Conservation (phyloP, 2,113 vertebrate species). For the Clupea harengus region DNA sequence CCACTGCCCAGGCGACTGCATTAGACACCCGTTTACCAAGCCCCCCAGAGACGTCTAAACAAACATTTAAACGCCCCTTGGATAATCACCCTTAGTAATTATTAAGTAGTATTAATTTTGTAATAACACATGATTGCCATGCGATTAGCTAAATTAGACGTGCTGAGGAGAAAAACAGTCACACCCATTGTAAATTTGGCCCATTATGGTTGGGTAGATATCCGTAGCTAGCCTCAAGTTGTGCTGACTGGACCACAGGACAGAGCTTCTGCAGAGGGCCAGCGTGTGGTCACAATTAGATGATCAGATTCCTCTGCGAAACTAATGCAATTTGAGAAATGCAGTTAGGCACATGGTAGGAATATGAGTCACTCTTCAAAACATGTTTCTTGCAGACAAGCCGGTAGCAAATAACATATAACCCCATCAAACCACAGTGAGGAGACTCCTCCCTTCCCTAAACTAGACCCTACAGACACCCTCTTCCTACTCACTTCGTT, state of each 20-base stretch:
- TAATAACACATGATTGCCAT: too few species aligned
- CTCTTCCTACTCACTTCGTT: too few species aligned
- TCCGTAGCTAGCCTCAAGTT: neutral
- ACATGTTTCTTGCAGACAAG: neutral
- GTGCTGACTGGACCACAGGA: neutral
- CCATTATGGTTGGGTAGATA: neutral
- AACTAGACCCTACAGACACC: neutral
- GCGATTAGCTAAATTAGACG: too few species aligned
- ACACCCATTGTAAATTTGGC: too few species aligned
- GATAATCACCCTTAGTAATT: too few species aligned
- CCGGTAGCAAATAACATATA: neutral
- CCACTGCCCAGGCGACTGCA: too few species aligned
- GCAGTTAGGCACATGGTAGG: neutral
- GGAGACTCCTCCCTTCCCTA: neutral
- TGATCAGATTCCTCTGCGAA: constrained; percentile 2
- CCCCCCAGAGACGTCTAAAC: too few species aligned
- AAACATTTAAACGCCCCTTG: too few species aligned
- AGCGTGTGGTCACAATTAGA: neutral
- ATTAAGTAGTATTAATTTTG: too few species aligned
- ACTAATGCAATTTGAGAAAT: constrained; percentile 5
- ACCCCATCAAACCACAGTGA: neutral
- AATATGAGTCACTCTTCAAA: constrained; percentile 1
- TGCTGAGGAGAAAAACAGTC: too few species aligned
- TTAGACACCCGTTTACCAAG: too few species aligned
- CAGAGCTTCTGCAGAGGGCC: neutral